Percentiles rank a stretch among this genome's conserved stretches.
phyloP scores from a whole-genome alignment of 2,113 vertebrate genomes.

The Cyrtonyx montezumae region DNA sequence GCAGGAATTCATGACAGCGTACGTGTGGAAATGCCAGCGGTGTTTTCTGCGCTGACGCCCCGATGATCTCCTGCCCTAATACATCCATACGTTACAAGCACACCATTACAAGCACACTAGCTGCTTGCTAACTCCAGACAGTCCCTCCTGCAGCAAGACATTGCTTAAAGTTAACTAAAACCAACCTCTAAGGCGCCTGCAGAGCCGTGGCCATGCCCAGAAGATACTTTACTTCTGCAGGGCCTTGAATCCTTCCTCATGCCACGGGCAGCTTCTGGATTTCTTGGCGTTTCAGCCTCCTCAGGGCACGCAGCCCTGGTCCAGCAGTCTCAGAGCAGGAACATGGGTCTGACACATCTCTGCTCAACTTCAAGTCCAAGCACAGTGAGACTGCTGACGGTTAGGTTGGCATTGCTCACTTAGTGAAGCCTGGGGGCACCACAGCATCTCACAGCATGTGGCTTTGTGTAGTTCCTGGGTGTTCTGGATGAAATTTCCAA shows the following conservation, averaged over 20 bases:
- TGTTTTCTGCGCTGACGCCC: slow-evolving; percentile 13
- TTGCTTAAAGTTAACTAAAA: neutral
- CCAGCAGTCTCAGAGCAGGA: neutral
- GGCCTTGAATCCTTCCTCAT: rapidly evolving
- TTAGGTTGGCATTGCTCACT: neutral
- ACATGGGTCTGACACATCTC: neutral
- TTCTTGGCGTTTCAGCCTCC: neutral
- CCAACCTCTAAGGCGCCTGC: neutral
- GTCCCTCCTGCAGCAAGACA: neutral
- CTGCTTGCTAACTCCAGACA: neutral
- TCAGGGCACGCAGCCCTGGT: no score
- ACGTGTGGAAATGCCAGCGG: slow-evolving; percentile 37
- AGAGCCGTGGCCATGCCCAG: rapidly evolving
- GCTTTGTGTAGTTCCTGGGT: neutral
- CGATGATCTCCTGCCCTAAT: neutral
- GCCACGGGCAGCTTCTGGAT: neutral
- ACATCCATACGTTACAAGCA: neutral
- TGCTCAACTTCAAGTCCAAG: neutral
- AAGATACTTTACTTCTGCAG: rapidly evolving
- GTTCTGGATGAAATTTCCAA: neutral
- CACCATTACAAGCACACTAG: rapidly evolving
- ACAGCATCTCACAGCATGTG: neutral
- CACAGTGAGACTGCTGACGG: neutral
- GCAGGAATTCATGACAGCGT: slow-evolving; percentile 19
- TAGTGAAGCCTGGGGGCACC: neutral